Conservation (phyloP, 1,140 invertebrate genomes). For the Hirudo medicinalis region DNA sequence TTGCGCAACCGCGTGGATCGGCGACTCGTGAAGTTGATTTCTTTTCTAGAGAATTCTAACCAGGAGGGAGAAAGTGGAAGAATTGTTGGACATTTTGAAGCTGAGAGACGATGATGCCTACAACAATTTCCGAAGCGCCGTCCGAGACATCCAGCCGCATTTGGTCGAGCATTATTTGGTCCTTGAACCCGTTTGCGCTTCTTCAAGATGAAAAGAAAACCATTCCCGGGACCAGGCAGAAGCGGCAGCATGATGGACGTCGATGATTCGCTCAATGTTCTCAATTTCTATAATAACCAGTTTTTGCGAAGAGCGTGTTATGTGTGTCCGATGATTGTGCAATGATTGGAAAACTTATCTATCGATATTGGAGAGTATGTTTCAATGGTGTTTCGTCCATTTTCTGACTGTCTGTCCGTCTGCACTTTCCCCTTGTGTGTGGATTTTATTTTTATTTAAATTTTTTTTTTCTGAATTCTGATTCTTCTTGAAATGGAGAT, state of each 20-base stretch:
- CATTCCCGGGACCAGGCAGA: too few species aligned
- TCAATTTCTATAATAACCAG: too few species aligned
- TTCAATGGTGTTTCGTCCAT: background rate
- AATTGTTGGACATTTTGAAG: conserved; percentile 7
- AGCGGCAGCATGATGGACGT: too few species aligned
- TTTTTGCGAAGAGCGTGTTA: too few species aligned
- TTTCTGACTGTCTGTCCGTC: background rate
- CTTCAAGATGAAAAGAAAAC: too few species aligned
- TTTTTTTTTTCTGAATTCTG: background rate
- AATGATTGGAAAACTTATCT: too few species aligned
- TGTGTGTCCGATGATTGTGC: too few species aligned
- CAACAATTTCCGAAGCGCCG: background rate
- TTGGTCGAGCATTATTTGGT: background rate
- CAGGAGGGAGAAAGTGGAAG: background rate
- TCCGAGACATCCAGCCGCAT: background rate
- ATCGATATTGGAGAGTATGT: too few species aligned
- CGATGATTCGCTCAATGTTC: too few species aligned
- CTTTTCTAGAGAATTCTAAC: background rate
- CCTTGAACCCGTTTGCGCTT: background rate
- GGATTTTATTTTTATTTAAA: background rate
- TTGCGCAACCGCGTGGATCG: too few species aligned
- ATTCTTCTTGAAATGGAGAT: background rate
- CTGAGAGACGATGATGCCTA: background rate
- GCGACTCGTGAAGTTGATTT: too few species aligned
- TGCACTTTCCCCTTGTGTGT: background rate